phyloP scores from a whole-genome alignment of 2,113 vertebrate genomes.

The Crotalus tigris region DNA sequence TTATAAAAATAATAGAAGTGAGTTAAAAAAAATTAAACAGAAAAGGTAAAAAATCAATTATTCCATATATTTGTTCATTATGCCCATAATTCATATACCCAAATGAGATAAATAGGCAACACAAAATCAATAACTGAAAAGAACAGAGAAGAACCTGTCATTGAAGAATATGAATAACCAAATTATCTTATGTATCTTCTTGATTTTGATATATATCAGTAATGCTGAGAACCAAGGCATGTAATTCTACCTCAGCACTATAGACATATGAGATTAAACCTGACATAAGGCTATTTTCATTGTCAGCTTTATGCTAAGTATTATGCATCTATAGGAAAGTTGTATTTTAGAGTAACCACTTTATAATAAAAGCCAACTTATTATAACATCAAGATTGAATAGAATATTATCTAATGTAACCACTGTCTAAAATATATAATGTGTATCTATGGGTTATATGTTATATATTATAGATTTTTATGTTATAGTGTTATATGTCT shows the following conservation, averaged over 20 bases:
- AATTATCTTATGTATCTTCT: neutral
- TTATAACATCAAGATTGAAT: too few species aligned
- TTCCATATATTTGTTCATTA: neutral
- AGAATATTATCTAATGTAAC: too few species aligned
- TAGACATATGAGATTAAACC: neutral
- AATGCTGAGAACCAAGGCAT: neutral
- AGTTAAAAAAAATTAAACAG: neutral
- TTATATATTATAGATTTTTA: too few species aligned
- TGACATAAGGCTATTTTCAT: neutral
- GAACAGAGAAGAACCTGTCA: too few species aligned
- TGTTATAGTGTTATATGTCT: too few species aligned
- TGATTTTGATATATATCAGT: neutral
- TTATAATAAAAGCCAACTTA: too few species aligned
- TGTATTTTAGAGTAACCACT: too few species aligned
- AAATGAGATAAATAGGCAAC: neutral
- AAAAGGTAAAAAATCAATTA: neutral
- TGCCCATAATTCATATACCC: neutral
- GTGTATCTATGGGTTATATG: too few species aligned
- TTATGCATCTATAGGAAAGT: too few species aligned
- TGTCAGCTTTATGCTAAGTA: neutral
- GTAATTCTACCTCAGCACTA: neutral
- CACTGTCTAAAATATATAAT: too few species aligned
- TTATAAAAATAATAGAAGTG: too few species aligned
- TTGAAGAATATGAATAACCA: too few species aligned
- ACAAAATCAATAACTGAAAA: neutral